Percentiles rank a stretch among this genome's conserved stretches.
These are phyloP conservation scores for Rhyacophila brunnea DNA, from an alignment of 1,140 invertebrate species.

Conservation along the genomic window DNA sequence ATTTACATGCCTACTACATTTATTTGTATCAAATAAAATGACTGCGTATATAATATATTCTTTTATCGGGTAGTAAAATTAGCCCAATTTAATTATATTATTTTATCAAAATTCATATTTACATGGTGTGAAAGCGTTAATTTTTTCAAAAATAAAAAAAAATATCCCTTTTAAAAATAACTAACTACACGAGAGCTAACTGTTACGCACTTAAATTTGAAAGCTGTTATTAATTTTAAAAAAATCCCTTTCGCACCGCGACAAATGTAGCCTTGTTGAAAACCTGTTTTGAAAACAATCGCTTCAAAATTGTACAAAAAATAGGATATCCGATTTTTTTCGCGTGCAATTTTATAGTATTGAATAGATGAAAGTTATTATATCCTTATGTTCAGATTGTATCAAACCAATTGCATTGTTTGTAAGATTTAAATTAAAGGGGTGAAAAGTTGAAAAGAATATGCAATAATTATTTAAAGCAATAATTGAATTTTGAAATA, in stretches of 20 bases:
- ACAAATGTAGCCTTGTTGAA: neutral
- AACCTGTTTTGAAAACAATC: slow-evolving; percentile 26
- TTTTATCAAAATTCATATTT: neutral
- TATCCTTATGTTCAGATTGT: neutral
- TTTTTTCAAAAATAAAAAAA: neutral
- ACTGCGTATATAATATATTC: too few species aligned
- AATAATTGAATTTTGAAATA: too few species aligned
- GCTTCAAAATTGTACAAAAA: slow-evolving; percentile 14
- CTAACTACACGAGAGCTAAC: neutral
- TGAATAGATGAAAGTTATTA: neutral
- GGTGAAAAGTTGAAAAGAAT: too few species aligned
- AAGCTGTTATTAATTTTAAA: slow-evolving; percentile 19
- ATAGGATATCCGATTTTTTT: slow-evolving; percentile 2
- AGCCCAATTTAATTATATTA: neutral
- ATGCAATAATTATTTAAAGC: too few species aligned
- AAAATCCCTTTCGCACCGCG: slow-evolving; percentile 7
- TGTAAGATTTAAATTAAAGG: neutral
- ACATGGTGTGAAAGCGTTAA: neutral
- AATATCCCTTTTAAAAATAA: neutral
- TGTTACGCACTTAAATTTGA: slow-evolving; percentile 6
- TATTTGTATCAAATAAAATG: too few species aligned
- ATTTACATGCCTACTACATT: too few species aligned
- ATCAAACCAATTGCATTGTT: neutral
- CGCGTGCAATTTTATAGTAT: neutral
- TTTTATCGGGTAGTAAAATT: too few species aligned